phyloP scores from a whole-genome alignment of 2,113 vertebrate genomes.

The Dromas ardeola region DNA sequence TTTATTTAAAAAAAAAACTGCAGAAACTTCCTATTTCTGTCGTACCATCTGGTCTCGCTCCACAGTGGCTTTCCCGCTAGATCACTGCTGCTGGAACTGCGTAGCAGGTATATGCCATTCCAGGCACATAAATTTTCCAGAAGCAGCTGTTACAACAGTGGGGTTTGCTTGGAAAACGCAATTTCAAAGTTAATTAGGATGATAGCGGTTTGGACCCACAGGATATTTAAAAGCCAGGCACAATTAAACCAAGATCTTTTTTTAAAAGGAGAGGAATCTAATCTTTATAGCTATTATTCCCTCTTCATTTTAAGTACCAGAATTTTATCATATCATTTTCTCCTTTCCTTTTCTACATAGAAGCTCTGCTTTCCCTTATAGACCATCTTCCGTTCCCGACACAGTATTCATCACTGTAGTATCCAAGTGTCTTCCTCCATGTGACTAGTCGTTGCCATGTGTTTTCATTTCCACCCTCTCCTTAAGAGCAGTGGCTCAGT shows the following conservation, averaged over 20 bases:
- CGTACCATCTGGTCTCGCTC: constrained; percentile 36
- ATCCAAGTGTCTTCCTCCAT: not conserved
- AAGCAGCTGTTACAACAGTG: constrained; percentile 1
- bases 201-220: not conserved
- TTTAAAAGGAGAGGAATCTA: not conserved
- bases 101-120: constrained; percentile 7
- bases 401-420: not conserved
- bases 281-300: not conserved
- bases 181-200: not conserved
- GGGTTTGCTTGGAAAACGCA: not conserved
- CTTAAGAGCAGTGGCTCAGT: not conserved
- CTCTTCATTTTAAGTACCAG: not conserved
- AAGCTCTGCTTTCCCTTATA: not conserved
- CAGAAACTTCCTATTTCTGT: constrained; percentile 29
- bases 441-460: not conserved
- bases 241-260: not conserved
- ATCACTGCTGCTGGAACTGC: not conserved
- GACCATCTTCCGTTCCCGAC: not conserved
- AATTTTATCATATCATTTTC: not conserved
- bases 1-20: not conserved
- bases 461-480: not conserved
- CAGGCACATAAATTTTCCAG: not conserved
- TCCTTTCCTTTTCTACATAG: not conserved
- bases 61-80: not conserved
- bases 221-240: not conserved